Evolutionary conservation across 2,888 invertebrate species (phyloP), one percentile per base, ranked within the genome.

Genomic region (Polyommatus icarus): DNA sequence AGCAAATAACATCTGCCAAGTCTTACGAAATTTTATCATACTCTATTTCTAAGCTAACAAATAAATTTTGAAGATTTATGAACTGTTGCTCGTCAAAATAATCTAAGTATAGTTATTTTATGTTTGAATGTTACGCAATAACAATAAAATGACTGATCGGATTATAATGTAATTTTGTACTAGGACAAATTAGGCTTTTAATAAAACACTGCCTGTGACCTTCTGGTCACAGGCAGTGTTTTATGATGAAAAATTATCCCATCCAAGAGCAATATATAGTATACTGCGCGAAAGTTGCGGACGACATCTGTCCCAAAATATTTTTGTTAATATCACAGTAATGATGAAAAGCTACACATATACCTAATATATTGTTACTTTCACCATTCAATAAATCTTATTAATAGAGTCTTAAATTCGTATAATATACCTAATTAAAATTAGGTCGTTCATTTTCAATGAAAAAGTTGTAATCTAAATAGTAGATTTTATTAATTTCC

Each of bases 1-100:
- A 79, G 81, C 81, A 81, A 79, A 80, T 82, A 82, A 81, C 84
- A 82, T 82, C 84, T 83, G 82, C 83, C 82, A 82, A 79, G 72
- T 61, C 29, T 71, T 75, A 71, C 72, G n/a, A 59, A 78, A 76
- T 77, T 76, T 71, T 57, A 79, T 57, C 54, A 57, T 67, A 75
- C 54, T 72, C 50, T 76, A 76, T 40, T 50, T 78, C 59, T n/a
- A 46, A 72, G 50, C 71, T 71, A 73, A 59, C 59, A 20, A 8
- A 59, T 1, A 20, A n/a, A 59, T 20, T 59, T 20, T 7, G 59
- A 10, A 20, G 59, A 59, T 54, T 54, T 54, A 54, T 54, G 5
- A 18, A 15, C 18, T 18, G 5, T 54, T 54, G 18, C 18, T 54
- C 18, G 18, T 54, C 5, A 54, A 54, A 54, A 18, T 50, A 15